Percentiles rank a stretch among this genome's conserved stretches.
phyloP scores from a whole-genome alignment of 1,140 invertebrate species.

The Pemphigus obesinymphae region DNA sequence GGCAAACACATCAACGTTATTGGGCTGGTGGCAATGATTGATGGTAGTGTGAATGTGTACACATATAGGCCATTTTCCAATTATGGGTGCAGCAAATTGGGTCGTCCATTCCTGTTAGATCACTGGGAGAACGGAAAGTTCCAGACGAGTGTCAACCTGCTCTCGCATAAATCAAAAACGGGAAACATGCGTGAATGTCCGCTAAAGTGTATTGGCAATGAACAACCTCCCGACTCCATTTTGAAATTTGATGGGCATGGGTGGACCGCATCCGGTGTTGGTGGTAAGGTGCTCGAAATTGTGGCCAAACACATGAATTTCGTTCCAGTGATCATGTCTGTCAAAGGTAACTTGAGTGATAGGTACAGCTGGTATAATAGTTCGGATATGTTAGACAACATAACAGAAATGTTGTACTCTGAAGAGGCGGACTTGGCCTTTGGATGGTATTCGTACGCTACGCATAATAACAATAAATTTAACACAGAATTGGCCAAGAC shows the following conservation, averaged over 20 bases:
- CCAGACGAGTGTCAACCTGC: not conserved
- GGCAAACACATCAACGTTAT: not conserved
- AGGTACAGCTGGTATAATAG: constrained; percentile 40
- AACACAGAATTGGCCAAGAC: constrained; percentile 14
- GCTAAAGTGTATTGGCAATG: constrained; percentile 26
- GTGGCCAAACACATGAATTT: constrained; percentile 42
- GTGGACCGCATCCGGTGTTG: constrained; percentile 37
- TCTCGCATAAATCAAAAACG: not conserved
- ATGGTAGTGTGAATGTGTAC: not conserved
- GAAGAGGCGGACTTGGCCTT: constrained; percentile 40
- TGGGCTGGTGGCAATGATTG: not conserved
- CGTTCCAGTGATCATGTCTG: constrained; percentile 9
- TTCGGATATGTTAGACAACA: constrained; percentile 8
- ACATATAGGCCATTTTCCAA: not conserved
- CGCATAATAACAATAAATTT: constrained; percentile 2
- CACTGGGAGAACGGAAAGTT: not conserved
- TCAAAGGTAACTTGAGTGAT: not conserved
- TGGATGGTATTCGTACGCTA: constrained; percentile 44
- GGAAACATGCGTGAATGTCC: constrained; percentile 40
- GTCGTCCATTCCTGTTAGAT: not conserved
- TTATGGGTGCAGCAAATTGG: constrained; percentile 3
- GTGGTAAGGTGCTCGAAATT: constrained; percentile 39
- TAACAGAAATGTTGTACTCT: not conserved
- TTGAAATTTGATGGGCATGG: not conserved
- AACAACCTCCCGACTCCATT: constrained; percentile 40